phyloP scores from a whole-genome alignment of 2,113 vertebrate genomes.

The Melozone crissalis region DNA sequence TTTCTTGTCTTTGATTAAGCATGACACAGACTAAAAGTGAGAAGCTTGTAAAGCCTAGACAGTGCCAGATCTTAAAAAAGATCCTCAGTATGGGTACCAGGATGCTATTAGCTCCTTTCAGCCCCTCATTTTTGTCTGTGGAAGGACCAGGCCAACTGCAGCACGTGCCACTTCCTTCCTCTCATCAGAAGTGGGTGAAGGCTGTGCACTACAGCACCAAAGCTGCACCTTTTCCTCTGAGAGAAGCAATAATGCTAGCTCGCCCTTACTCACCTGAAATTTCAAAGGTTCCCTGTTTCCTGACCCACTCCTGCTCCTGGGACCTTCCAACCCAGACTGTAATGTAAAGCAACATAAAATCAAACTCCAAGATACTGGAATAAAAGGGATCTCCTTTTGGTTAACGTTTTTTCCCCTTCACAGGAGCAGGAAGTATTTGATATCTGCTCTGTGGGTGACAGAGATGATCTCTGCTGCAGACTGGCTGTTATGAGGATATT shows the following conservation, averaged over 20 bases:
- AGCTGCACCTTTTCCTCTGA: not conserved
- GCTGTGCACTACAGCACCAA: not conserved
- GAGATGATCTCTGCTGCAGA: not conserved
- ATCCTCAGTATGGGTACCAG: not conserved
- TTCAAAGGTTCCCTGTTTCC: not conserved
- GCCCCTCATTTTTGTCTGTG: not conserved
- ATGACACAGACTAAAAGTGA: not conserved
- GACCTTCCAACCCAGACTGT: not conserved
- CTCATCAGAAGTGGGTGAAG: not conserved
- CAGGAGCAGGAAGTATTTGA: not conserved
- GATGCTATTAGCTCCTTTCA: not conserved
- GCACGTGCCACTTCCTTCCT: rapidly evolving
- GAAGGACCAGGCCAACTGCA: not conserved
- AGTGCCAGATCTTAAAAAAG: not conserved
- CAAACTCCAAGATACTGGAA: not conserved
- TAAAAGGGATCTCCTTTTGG: not conserved
- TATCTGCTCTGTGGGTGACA: not conserved
- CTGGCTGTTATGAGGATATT: rapidly evolving
- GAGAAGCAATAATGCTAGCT: not conserved
- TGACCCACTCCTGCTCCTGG: not conserved
- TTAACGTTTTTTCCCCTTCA: not conserved
- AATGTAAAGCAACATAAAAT: not conserved
- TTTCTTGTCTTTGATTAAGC: slow-evolving; percentile 4
- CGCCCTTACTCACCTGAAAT: not conserved
- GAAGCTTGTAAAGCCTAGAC: not conserved